These are phyloP conservation scores for Pyrrhia umbra DNA, from an alignment of 2,888 invertebrate genomes.

Conservation along the genomic window DNA sequence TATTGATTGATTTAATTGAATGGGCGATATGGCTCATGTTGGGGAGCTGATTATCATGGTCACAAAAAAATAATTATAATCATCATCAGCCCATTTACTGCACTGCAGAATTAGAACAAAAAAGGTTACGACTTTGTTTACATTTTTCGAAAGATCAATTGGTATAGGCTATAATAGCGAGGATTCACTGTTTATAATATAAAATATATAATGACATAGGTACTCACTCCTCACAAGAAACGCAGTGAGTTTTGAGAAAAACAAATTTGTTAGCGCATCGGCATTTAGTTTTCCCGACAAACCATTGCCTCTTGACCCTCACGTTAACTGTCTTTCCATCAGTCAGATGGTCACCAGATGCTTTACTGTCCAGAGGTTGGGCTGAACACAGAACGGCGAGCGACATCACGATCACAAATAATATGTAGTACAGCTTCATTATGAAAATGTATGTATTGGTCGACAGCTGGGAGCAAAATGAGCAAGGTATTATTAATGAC, in stretches of 20 bases:
- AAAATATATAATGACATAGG: no score
- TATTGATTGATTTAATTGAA: no score
- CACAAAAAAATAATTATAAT: no score
- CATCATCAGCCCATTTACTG: no score
- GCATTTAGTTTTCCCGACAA: not conserved
- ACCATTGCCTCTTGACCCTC: constrained; percentile 14
- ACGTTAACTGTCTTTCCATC: not conserved
- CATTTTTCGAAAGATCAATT: no score
- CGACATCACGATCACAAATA: not conserved
- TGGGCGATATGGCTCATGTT: no score
- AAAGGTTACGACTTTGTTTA: no score
- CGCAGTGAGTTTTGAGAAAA: not conserved
- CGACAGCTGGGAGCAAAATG: not conserved
- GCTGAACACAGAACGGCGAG: constrained; percentile 7
- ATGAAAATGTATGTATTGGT: not conserved
- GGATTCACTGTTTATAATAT: no score
- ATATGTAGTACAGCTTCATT: constrained; percentile 2
- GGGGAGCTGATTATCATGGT: no score
- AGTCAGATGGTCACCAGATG: not conserved
- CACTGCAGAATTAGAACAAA: no score
- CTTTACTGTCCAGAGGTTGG: not conserved
- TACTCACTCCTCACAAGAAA: not conserved
- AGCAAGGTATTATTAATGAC: not conserved
- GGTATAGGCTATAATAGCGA: no score
- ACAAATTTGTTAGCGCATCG: not conserved